Evolutionary conservation across 2,888 invertebrate genomes (phyloP).

Genomic region (Baccha elongata): DNA sequence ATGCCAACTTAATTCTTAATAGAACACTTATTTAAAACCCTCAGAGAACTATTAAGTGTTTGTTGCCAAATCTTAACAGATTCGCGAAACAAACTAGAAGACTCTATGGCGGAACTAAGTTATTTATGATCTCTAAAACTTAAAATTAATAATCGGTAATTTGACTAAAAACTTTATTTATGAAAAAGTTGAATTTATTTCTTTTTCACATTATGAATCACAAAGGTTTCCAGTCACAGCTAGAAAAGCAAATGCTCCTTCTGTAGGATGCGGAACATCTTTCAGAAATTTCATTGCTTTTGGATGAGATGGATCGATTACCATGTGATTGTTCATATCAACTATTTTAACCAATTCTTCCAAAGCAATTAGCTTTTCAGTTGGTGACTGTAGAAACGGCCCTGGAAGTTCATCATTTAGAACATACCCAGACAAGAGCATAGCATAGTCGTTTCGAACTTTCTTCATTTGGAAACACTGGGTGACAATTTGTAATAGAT

Average conservation of each 20-base stretch:
- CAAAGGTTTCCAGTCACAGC: constrained; percentile 83
- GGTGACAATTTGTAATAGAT: constrained; percentile 82
- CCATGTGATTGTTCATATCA: constrained; percentile 79
- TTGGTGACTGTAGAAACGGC: constrained; percentile 83
- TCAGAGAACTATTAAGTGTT: no score
- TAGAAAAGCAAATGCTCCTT: constrained; percentile 84
- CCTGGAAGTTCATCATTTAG: constrained; percentile 80
- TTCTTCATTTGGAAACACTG: constrained; percentile 83
- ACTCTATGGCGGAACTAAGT: no score
- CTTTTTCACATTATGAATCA: constrained; percentile 1
- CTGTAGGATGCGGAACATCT: constrained; percentile 83
- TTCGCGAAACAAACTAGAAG: no score
- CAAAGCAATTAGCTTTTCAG: constrained; percentile 81
- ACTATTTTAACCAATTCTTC: constrained; percentile 80
- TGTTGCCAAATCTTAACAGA: no score
- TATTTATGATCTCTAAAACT: no score
- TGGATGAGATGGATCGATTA: constrained; percentile 82
- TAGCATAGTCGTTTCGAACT: constrained; percentile 84
- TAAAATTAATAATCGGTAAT: no score
- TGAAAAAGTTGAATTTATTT: not conserved
- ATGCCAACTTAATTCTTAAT: no score
- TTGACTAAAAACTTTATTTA: no score
- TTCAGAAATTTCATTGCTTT: constrained; percentile 83
- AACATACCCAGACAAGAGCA: constrained; percentile 83
- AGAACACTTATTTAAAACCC: no score